A percentile compares a stretch with the other conserved stretches of the same genome.
Conservation (phyloP, 2,888 invertebrate genomes). For the Auanema freiburgensis region DNA sequence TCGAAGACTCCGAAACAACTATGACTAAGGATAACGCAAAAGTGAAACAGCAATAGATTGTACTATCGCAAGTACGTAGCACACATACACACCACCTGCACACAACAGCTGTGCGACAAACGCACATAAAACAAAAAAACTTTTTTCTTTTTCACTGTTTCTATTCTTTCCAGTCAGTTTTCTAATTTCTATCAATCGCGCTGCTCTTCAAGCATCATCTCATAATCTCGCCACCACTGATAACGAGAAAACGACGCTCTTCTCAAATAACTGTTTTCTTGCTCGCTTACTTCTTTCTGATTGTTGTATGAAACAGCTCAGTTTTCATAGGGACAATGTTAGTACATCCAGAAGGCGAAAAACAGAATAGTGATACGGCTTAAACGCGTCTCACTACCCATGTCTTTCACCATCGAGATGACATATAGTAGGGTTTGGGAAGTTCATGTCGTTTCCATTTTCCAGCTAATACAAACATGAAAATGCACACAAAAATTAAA, state of each 20-base stretch:
- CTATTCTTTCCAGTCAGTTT: no score
- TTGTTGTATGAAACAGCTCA: conserved; percentile 3
- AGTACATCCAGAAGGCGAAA: conserved; percentile 75
- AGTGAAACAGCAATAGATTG: conserved; percentile 2
- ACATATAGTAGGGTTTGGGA: background rate
- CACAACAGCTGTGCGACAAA: conserved; percentile 24
- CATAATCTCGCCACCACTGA: no score
- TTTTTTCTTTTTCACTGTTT: no score
- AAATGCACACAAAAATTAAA: no score
- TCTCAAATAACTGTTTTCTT: background rate
- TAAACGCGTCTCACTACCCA: conserved; percentile 89
- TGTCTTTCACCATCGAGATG: conserved; percentile 81
- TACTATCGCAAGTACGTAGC: no score
- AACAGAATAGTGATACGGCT: conserved; percentile 93
- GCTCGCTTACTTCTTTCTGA: conserved; percentile 1
- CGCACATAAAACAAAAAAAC: conserved; percentile 8
- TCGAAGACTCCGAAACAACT: no score
- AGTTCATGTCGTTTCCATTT: conserved; percentile 5
- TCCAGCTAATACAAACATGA: conserved; percentile 4
- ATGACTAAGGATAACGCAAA: conserved; percentile 1
- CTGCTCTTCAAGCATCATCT: no score
- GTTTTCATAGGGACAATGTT: background rate
- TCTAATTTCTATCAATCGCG: no score
- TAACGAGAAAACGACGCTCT: no score
- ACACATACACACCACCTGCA: conserved; percentile 18